phyloP scores from a whole-genome alignment of 2,797 vertebrate species.

The Sylvia borin region DNA sequence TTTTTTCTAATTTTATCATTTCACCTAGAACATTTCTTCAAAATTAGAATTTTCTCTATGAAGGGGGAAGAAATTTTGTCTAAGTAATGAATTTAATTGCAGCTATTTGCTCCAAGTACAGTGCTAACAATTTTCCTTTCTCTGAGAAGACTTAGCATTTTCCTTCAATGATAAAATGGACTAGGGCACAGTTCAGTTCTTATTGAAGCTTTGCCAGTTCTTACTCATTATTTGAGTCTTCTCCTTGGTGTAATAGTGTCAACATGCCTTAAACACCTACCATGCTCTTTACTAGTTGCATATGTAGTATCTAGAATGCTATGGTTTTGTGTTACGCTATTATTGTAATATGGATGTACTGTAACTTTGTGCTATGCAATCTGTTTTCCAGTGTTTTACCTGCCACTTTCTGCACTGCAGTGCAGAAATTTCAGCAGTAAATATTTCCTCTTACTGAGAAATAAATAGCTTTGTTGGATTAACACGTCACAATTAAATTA shows the following conservation, averaged over 20 bases:
- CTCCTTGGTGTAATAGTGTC: neutral
- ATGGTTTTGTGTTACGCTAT: neutral
- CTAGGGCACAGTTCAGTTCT: neutral
- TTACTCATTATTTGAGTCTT: neutral
- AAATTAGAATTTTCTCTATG: neutral
- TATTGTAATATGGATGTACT: neutral
- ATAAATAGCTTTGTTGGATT: neutral
- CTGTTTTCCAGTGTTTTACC: neutral
- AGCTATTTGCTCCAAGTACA: neutral
- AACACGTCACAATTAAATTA: neutral
- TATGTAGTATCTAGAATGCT: neutral
- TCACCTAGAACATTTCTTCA: neutral
- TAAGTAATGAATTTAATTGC: slow-evolving; percentile 17
- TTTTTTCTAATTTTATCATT: neutral
- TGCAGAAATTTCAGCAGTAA: neutral
- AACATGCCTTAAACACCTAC: neutral
- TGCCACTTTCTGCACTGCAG: neutral
- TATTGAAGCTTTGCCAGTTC: neutral
- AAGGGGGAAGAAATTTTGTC: neutral
- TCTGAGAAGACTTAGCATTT: neutral
- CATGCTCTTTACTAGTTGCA: neutral
- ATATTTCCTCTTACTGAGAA: neutral
- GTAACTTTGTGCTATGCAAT: neutral
- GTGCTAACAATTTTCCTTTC: neutral
- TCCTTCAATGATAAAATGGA: neutral